A percentile compares a stretch with the other conserved stretches of the same genome.
These are phyloP conservation scores for Megaceryle maxima DNA, from an alignment of 2,113 vertebrate species.

Conservation along the genomic window DNA sequence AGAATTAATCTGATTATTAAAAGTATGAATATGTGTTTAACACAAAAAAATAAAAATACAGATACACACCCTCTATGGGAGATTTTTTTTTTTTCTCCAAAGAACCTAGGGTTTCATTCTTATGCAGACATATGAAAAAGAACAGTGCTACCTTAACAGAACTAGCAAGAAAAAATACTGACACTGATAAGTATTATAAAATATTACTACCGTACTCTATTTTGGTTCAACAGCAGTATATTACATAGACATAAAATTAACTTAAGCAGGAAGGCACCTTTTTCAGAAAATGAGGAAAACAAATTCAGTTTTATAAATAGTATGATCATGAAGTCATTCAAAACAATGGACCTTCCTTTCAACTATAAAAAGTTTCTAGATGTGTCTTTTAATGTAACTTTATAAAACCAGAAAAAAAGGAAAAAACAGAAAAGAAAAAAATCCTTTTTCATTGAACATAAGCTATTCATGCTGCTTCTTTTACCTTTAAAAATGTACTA, in stretches of 20 bases:
- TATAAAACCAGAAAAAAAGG: neutral
- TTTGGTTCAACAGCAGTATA: conserved; percentile 56
- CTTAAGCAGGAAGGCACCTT: conserved; percentile 86
- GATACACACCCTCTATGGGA: neutral
- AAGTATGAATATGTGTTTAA: neutral
- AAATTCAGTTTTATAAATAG: conserved; percentile 75
- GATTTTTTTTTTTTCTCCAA: neutral
- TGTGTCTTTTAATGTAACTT: neutral
- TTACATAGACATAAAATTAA: conserved; percentile 66
- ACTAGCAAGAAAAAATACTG: conserved; percentile 44
- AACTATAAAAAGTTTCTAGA: conserved; percentile 26
- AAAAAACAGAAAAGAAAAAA: neutral
- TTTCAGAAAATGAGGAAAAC: conserved; percentile 77
- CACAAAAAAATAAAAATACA: neutral
- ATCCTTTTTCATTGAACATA: neutral
- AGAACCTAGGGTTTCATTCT: conserved; percentile 6
- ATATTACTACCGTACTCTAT: conserved; percentile 67
- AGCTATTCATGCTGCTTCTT: neutral
- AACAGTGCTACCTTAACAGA: conserved; percentile 51
- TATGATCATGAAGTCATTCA: conserved; percentile 39
- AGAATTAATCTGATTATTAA: neutral
- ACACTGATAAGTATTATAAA: conserved; percentile 65
- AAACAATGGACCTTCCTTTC: conserved; percentile 75
- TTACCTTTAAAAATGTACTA: neutral
- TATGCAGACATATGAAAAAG: conserved; percentile 39